Percentiles rank a stretch among this genome's conserved stretches.
These are phyloP conservation scores for Aporrectodea caliginosa DNA, from an alignment of 1,140 invertebrate genomes.

Conservation along the genomic window DNA sequence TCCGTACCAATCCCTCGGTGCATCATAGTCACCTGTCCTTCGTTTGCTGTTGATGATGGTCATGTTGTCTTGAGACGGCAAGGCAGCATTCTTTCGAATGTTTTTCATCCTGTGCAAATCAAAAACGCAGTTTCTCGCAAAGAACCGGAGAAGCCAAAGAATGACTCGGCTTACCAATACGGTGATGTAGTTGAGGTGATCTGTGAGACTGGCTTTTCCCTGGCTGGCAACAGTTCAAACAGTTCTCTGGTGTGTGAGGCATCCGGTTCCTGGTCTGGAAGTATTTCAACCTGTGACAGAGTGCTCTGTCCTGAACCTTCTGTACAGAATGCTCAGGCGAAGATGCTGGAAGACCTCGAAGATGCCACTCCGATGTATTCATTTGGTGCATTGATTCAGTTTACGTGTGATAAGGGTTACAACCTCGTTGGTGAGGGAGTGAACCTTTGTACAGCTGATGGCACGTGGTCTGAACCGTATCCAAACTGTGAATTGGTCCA, in stretches of 20 bases:
- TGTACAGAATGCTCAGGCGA: background rate
- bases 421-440: constrained; percentile 75
- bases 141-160: no score
- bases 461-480: constrained; percentile 21
- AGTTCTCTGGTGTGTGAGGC: constrained; percentile 44
- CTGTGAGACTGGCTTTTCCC: background rate
- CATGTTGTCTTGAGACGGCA: background rate
- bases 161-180: no score
- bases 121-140: no score
- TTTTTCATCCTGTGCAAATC: no score
- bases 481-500: constrained; percentile 19
- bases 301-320: constrained; percentile 18
- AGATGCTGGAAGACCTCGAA: background rate
- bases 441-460: constrained; percentile 56
- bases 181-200: constrained; percentile 12
- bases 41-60: background rate
- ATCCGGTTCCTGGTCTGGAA: constrained; percentile 39
- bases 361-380: background rate
- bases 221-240: constrained; percentile 29
- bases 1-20: background rate
- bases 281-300: constrained; percentile 39
- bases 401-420: constrained; percentile 75
- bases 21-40: background rate
- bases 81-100: no score
- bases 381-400: constrained; percentile 64